Conservation (phyloP, 2,113 vertebrate species). For the Agapornis roseicollis region DNA sequence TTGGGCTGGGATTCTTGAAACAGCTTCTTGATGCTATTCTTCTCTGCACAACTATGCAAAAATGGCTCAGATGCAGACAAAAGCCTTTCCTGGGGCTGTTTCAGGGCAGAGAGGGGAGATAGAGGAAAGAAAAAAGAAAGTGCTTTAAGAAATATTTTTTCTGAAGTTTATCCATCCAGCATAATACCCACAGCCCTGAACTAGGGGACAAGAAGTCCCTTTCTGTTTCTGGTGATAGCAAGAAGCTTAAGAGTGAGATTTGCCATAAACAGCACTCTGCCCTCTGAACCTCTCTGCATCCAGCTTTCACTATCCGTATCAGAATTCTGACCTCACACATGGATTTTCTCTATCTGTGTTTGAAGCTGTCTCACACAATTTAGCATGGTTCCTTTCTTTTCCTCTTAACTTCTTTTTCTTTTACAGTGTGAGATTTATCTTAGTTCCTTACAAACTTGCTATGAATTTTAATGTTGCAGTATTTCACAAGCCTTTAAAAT, state of each 20-base stretch:
- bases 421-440: not conserved
- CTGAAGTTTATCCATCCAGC: not conserved
- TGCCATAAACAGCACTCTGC: not conserved
- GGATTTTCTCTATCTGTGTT: not conserved
- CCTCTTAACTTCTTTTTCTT: not conserved
- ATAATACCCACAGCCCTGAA: not conserved
- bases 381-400: not conserved
- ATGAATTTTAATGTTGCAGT: not conserved
- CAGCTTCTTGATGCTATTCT: not conserved
- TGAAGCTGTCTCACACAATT: not conserved
- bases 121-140: fast-evolving
- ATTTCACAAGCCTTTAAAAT: not conserved
- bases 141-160: not conserved
- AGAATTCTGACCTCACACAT: not conserved
- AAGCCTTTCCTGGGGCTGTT: not conserved
- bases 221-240: not conserved
- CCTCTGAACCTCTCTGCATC: not conserved
- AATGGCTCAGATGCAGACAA: not conserved
- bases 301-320: not conserved
- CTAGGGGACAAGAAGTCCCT: not conserved
- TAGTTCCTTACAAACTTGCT: not conserved
- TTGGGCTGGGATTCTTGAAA: not conserved
- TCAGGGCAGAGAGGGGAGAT: not conserved
- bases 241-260: not conserved
- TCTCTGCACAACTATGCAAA: not conserved